Evolutionary conservation across 2,113 vertebrate species (phyloP).

Genomic region (Chitala chitala): DNA sequence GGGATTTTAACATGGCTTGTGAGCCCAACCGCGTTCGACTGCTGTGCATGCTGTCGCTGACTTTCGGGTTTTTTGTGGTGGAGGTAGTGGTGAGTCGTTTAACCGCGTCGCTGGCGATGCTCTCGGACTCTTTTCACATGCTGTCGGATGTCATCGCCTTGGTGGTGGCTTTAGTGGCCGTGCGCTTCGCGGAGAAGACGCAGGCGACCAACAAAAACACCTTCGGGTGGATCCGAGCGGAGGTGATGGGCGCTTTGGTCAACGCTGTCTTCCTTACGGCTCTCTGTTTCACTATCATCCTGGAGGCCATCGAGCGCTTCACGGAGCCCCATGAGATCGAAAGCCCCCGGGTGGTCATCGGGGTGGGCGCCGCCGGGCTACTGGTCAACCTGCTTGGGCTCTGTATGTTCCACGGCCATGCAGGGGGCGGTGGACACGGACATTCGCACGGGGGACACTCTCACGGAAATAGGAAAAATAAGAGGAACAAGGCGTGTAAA

Average conservation of each 20-base stretch:
- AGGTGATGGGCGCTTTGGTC: conserved; percentile 97
- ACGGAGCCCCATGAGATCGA: conserved; percentile 89
- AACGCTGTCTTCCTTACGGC: conserved; percentile 96
- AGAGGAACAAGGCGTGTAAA: conserved; percentile 44
- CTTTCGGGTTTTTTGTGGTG: conserved; percentile 88
- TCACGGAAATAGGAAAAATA: conserved; percentile 51
- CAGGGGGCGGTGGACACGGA: conserved; percentile 71
- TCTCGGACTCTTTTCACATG: conserved; percentile 98
- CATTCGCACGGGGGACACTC: conserved; percentile 75
- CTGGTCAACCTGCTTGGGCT: conserved; percentile 89
- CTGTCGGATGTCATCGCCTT: conserved; percentile 94
- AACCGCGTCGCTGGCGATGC: conserved; percentile 89
- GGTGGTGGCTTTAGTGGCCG: conserved; percentile 87
- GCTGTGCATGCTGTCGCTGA: conserved; percentile 88
- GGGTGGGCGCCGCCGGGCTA: conserved; percentile 81
- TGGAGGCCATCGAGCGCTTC: conserved; percentile 91
- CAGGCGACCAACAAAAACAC: conserved; percentile 92
- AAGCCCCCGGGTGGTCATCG: conserved; percentile 71
- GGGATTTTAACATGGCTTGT: conserved; percentile 55
- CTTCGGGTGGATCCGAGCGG: conserved; percentile 95
- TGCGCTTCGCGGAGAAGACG: conserved; percentile 89
- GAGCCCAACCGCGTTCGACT: conserved; percentile 78
- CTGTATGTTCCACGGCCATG: conserved; percentile 87
- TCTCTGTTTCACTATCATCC: conserved; percentile 92
- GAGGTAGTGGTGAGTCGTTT: conserved; percentile 91